Base-by-base conservation (phyloP, 2,888 invertebrate species). In the Cryptus viduatorius region DNA sequence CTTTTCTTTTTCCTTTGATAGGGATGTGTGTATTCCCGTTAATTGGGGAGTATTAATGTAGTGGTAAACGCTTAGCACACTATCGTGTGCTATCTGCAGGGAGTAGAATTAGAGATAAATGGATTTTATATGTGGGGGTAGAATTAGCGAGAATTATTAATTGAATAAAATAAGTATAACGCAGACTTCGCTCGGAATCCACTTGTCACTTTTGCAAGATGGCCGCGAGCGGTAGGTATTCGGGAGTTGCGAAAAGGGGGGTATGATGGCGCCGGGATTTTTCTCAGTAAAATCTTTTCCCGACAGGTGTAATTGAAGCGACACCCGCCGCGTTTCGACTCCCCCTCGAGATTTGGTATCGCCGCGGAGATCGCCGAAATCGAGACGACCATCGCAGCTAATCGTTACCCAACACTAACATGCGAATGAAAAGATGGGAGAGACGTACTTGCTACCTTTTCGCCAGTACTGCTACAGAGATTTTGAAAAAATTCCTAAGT, bases 181-280 rank as follows among this genome's bases (percentile, higher is more conserved):
- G 3, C 16, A 14, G 50, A n/a, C n/a, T n/a, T 16, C 50, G n/a
- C 50, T 50, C n/a, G 1, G n/a, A 5, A 4, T 50, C 24, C 59
- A 24, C 59, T 29, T 59, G 59, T 59, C 59, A 59, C 10, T 59
- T 12, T 8, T 8, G 12, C 59, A 59, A 59, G 59, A 59, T 59
- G 59, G 59, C 59, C 59, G 59, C 59, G 10, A 24, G 19, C 24
- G 0, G 8, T 24, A 10, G 59, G 59, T 19, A 3, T 24, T 3
- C 10, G 19, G 24, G 59, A 24, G 24, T 59, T 59, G 19, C 19
- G 59, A 59, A 29, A 29, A 24, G 3, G 7, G 29, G 4, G 24
- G 10, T 3, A 59, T 24, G 19, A 14, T 29, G 59, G 59, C 29
- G 29, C 3, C 50, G 59, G 10, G 59, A 1, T 8, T 1, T 29